phyloP scores from a whole-genome alignment of 1,140 invertebrate genomes.

The Leptinotarsa undecemlineata region DNA sequence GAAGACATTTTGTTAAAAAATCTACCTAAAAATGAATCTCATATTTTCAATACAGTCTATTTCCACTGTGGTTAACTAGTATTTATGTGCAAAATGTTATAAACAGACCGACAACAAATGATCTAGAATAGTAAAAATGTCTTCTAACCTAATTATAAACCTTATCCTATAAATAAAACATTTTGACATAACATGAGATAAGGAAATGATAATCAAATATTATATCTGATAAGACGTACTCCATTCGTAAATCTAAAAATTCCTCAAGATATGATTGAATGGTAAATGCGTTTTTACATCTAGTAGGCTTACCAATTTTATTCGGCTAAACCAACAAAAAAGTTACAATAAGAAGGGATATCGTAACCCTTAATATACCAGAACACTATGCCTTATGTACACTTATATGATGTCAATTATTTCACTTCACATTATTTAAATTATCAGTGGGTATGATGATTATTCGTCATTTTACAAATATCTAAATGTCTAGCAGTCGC shows the following conservation, averaged over 20 bases:
- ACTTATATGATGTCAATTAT: background rate
- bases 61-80: no score
- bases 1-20: background rate
- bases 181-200: constrained; percentile 31
- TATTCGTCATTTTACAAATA: constrained; percentile 35
- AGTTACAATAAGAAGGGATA: background rate
- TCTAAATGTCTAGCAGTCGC: constrained; percentile 30
- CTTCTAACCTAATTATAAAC: constrained; percentile 45
- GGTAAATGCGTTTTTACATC: no score
- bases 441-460: constrained; percentile 28
- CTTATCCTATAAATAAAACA: constrained; percentile 33
- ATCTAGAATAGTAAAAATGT: constrained; percentile 31
- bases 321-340: constrained; percentile 12
- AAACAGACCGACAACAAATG: background rate
- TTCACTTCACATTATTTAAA: constrained; percentile 20
- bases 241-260: background rate
- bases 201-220: constrained; percentile 8
- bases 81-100: background rate
- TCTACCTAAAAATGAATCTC: no score
- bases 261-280: background rate
- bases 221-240: background rate
- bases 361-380: background rate
- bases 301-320: constrained; percentile 20
- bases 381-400: background rate
- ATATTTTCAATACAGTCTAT: no score